phyloP scores from a whole-genome alignment of 2,113 vertebrate genomes.

The Etheostoma cragini region DNA sequence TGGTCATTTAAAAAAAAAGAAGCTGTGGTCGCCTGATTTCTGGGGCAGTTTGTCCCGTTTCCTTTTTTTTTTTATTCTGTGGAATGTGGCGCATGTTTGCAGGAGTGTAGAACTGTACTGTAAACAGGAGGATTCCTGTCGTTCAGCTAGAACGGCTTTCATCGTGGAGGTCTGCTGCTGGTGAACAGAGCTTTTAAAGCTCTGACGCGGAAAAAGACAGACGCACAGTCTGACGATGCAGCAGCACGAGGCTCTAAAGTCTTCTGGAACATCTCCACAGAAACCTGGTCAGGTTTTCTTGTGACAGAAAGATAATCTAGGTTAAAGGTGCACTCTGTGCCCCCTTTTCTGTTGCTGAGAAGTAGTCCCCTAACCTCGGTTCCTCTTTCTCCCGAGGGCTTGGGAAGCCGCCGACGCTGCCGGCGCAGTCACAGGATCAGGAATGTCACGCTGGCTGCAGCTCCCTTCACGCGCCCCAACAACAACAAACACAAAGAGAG shows the following conservation, averaged over 20 bases:
- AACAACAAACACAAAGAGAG: conserved; percentile 26
- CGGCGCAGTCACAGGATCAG: conserved; percentile 48
- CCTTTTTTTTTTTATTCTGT: conserved; percentile 8
- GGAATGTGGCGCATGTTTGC: conserved; percentile 1
- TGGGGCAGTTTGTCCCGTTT: not conserved
- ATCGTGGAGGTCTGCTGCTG: conserved; percentile 3
- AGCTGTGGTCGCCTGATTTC: not conserved
- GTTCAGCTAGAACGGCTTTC: conserved; percentile 14
- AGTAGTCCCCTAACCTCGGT: not conserved
- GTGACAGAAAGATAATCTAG: too few species aligned
- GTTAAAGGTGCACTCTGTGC: conserved; percentile 2
- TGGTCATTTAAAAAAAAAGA: not conserved
- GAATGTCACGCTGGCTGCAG: conserved; percentile 25
- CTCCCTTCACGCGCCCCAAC: conserved; percentile 22
- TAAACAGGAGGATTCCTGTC: conserved; percentile 51
- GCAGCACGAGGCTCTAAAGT: conserved; percentile 10
- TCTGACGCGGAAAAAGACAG: conserved; percentile 51
- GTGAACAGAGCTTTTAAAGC: conserved; percentile 15
- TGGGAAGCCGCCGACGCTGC: conserved; percentile 38
- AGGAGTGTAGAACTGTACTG: conserved; percentile 22
- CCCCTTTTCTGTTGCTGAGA: not conserved
- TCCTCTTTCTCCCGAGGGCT: conserved; percentile 6
- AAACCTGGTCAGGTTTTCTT: conserved; percentile 8
- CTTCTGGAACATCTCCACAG: conserved; percentile 8
- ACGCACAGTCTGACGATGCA: not conserved